Percentiles rank a stretch among this genome's conserved stretches.
These are phyloP conservation scores for Tauraco hartlaubi DNA, from an alignment of 2,797 vertebrate species.

Conservation along the genomic window DNA sequence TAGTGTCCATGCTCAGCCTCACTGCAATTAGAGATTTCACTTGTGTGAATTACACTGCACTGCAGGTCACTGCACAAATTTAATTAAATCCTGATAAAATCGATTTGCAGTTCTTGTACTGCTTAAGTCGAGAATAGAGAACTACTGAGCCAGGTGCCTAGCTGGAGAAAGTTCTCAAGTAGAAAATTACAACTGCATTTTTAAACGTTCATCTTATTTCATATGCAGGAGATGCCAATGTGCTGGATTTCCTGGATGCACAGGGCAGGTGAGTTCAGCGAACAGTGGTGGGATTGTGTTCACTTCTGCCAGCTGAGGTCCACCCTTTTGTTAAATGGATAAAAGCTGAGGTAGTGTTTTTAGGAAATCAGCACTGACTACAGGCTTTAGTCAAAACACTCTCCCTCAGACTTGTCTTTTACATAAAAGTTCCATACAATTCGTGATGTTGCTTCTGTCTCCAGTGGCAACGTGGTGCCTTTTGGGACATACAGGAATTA, in stretches of 20 bases:
- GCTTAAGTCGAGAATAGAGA: neutral
- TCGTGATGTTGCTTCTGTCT: neutral
- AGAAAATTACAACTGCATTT: slow-evolving; percentile 40
- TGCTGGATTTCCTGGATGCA: neutral
- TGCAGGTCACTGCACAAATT: slow-evolving; percentile 40
- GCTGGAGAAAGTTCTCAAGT: slow-evolving; percentile 11
- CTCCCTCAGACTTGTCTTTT: neutral
- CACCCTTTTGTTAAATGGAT: neutral
- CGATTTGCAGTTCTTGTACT: neutral
- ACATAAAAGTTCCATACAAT: neutral
- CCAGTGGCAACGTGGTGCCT: neutral
- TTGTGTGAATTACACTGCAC: neutral
- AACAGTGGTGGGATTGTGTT: neutral
- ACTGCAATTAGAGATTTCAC: neutral
- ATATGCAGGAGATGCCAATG: neutral
- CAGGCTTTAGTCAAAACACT: neutral
- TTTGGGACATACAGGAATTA: neutral
- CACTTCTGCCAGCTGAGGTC: neutral
- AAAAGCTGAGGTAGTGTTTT: neutral
- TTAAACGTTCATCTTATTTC: neutral
- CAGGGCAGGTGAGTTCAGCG: neutral
- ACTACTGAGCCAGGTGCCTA: neutral
- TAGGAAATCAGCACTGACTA: neutral
- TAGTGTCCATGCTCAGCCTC: neutral
- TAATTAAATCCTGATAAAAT: slow-evolving; percentile 62